A percentile compares a stretch with the other conserved stretches of the same genome.
These are phyloP conservation scores for Panorpa germanica DNA, from an alignment of 2,888 invertebrate genomes.

Conservation along the genomic window DNA sequence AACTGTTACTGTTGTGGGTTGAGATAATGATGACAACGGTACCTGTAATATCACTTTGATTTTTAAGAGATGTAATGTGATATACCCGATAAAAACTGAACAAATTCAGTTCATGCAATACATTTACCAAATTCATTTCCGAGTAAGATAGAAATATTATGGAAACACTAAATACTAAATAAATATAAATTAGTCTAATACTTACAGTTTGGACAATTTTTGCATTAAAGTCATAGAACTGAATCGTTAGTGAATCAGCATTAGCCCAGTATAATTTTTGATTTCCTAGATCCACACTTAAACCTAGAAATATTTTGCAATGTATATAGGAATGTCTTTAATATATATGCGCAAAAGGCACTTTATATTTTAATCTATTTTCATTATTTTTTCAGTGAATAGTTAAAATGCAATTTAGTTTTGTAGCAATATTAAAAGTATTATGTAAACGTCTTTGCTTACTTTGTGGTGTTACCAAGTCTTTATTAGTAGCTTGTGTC, in stretches of 20 bases:
- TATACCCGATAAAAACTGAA: no score
- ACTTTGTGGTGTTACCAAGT: conserved; percentile 17
- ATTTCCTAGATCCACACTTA: conserved; percentile 36
- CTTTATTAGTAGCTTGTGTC: conserved; percentile 18
- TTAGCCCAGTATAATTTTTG: conserved; percentile 57
- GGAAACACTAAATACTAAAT: not conserved
- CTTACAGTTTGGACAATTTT: conserved; percentile 18
- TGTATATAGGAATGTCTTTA: conserved; percentile 11
- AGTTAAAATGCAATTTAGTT: no score
- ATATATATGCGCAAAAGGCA: no score
- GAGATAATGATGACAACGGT: no score
- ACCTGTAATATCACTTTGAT: no score
- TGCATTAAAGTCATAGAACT: conserved; percentile 34
- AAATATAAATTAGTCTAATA: not conserved
- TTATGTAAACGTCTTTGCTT: conserved; percentile 13
- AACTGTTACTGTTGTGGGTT: conserved; percentile 44
- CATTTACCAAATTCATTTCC: no score
- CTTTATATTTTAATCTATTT: no score
- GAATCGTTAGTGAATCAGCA: conserved; percentile 31
- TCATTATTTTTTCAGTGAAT: no score
- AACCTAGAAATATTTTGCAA: conserved; percentile 24
- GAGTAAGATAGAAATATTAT: no score
- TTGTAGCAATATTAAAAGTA: no score
- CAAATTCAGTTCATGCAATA: no score
- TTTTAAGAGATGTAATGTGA: no score